Base-by-base conservation (phyloP, 2,797 vertebrate species). In the Parotocinclus haroldoi region DNA sequence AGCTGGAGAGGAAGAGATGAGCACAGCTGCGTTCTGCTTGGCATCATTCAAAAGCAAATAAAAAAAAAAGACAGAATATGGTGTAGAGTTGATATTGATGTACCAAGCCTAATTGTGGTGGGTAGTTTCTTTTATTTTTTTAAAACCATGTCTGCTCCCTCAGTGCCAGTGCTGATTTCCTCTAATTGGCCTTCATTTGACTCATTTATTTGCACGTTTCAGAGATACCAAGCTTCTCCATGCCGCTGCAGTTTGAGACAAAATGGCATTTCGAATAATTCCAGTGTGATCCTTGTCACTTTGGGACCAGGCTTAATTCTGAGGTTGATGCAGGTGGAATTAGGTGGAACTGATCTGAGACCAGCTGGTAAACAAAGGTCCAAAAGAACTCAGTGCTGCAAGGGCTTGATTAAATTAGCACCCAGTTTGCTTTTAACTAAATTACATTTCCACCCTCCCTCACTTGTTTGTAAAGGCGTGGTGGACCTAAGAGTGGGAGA, bases 351-450 rank as follows among this genome's bases (percentile, higher is more conserved):
- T 38, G 73, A 73, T 71, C 60, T 42, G 48, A 59, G 70, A 78
- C 69, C 76, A 73, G 73, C 63, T 18, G 46, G 67, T 66, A 68
- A 62, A 72, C 60, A 72, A 27, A 50, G 50, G 37, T 68, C 62
- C 63, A 55, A 70, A 67, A 42, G 70, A 67, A 75, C 73, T 72
- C 73, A 14, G 51, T 53, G 68, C 60, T 61, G 64, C 70, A 57
- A 49, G 53, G 49, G 53, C 73, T 59, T 78, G 71, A 78, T 80
- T 80, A 76, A 74, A 80, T 80, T 72, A 76, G 59, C 52, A 65
- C 70, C 71, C 59, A 61, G 56, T 74, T 67, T 36, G 55, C 66
- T 81, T 75, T 74, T 76, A 79, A 69, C 60, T 70, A 76, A 73
- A 76, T 71, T 53, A 66, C 46, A 75, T 76, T 77, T 81, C 58